Evolutionary conservation across 2,113 vertebrate genomes (phyloP), one percentile per base, ranked within the genome.

Genomic region (Protobothrops flavoviridis): DNA sequence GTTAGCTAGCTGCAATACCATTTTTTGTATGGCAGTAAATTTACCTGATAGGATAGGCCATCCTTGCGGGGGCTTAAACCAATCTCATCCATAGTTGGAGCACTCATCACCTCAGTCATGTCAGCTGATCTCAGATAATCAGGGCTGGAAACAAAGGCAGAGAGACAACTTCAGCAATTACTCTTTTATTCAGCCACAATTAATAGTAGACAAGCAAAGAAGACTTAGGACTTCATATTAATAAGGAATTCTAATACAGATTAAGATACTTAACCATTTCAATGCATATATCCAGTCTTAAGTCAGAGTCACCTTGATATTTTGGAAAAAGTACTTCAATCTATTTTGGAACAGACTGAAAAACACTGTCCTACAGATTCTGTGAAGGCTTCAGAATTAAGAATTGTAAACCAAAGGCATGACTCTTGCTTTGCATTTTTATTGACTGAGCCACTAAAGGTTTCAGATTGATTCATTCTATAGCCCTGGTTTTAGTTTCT

Each of bases 71-170:
- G 98, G 93, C 95, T 99, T 96, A 99, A 98, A 95, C 98, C 98
- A 21, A 99, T 99, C 95, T 99, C 98, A 64, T 99, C 99, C 98
- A 99, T 99, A 92, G 98, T 97, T 94, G 98, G 98, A 96, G 98
- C 97, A 97, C 90, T 99, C 98, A 99, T 99, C 97, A 99, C 99
- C 97, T 99, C 99, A 96, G 99, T 99, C 99, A 99, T 99, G 93
- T 99, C 98, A 97, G 97, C 97, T 88, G 98, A 97, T 97, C 98
- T 97, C 97, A 99, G 97, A 96, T 98, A 99, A 98, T 98, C 98
- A 95, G 99, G 95, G 98, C 99, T 99, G 97, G 93, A 96, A 94
- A 97, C 61, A 96, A 96, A 95, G 93, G 93, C 29, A 93, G 48
- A 96, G 85, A 56, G n/a, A 81, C 33, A 85, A 87, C 45, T 56